Evolutionary conservation across 2,797 vertebrate genomes (phyloP), one percentile per base, ranked within the genome.

Genomic region (Odontamblyopus lacepedii): DNA sequence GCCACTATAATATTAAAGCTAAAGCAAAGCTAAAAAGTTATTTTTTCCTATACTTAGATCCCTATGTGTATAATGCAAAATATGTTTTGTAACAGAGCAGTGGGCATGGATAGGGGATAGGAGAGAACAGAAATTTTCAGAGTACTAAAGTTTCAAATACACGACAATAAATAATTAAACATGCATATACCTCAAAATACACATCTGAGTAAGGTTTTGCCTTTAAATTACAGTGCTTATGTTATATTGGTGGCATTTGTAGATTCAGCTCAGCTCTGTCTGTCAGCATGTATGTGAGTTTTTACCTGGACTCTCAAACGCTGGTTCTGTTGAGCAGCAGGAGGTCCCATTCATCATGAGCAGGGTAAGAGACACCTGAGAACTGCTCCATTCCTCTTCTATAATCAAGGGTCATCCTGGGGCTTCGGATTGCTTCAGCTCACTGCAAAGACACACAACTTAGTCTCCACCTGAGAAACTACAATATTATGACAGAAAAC

Each of bases 291-390:
- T 83, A 55, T 79, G 74, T 70, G 72, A 76, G 73, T 76, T 35
- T 68, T 67, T 81, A 73, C 81, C 83, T 81, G 83, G 83, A 87
- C 90, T 81, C 88, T 89, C 84, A 83, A 90, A 84, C 83, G 86
- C 83, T 90, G 82, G 87, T 91, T 89, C 89, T 88, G 89, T 93
- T 89, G 90, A 78, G 80, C 77, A 81, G 85, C 89, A 70, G 82
- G 72, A 81, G 83, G 85, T 91, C 87, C 89, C 91, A 93, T 93
- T 92, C 90, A 92, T 93, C 92, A 93, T 91, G 88, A 87, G 87
- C 79, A 77, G 73, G 79, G 89, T 85, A 76, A 53, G 79, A 76
- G 87, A 77, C 85, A 85, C 90, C 83, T 82, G 85, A 78, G 86
- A 90, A 48, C 44, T 44, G 35, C 88, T 82, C 83, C 83, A 88